Evolutionary conservation across 2,113 vertebrate species (phyloP), one percentile per base, ranked within the genome.

Genomic region (Crypturellus undulatus): DNA sequence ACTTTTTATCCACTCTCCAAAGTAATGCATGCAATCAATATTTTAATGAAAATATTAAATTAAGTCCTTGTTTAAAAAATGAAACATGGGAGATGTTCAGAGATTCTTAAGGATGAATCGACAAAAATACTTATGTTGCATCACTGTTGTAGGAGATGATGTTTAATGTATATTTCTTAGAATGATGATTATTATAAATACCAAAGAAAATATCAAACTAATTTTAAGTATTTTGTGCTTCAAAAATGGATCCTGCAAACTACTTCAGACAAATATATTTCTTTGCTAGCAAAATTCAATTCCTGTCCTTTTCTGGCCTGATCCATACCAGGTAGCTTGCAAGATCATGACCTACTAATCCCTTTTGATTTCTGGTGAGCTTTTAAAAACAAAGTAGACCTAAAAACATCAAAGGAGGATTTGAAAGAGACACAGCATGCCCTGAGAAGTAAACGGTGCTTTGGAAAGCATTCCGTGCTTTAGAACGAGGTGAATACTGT

Each of bases 331-430:
- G 95, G 96, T 96, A 97, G 93, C 91, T 94, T 94, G 92, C 85
- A 70, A 60, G 94, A 96, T 96, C 96, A 96, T 95, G 94, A 96
- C 94, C 93, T 90, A 77, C 94, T 96, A 97, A 96, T 96, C 94
- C 94, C 95, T 95, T 95, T 92, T 87, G 93, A 94, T 90, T 96
- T 97, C 94, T 96, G 84, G 83, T 95, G 93, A 95, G 92, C 92
- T 92, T 96, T 94, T 94, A 93, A 91, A 96, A 97, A 96, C 86
- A 97, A 94, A 96, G 54, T 95, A 92, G 67, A 69, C 86, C 51
- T 79, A 89, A 94, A 76, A 94, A 96, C 93, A 96, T 96, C 92
- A 95, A 96, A 97, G 90, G 85, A 84, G 89, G 90, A 93, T 94
- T 95, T 95, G 79, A 92, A 93, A 96, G 92, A 92, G 80, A 94